phyloP scores from a whole-genome alignment of 2,113 vertebrate species.

The Atherinomorus stipes region DNA sequence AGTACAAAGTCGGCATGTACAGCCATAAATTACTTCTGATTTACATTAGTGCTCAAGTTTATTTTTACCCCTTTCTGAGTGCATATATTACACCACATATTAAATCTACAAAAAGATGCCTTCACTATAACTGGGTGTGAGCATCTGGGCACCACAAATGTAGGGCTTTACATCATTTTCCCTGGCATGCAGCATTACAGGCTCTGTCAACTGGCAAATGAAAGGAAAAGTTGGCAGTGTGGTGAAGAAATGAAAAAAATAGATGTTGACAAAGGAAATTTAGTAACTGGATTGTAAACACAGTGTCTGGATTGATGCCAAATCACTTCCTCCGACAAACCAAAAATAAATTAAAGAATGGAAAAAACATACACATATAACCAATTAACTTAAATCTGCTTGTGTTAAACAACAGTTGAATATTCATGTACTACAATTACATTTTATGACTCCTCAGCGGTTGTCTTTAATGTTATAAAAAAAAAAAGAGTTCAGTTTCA shows the following conservation, averaged over 20 bases:
- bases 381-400: slow-evolving; percentile 2
- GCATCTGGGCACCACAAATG: slow-evolving; percentile 60
- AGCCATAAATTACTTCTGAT: slow-evolving; percentile 28
- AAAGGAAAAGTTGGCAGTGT: slow-evolving; percentile 65
- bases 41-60: slow-evolving; percentile 36
- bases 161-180: slow-evolving; percentile 76
- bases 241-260: slow-evolving; percentile 30
- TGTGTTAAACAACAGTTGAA: background rate
- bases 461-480: slow-evolving; percentile 13
- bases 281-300: slow-evolving; percentile 28
- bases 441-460: slow-evolving; percentile 3
- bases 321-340: slow-evolving; percentile 18
- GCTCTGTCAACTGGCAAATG: slow-evolving; percentile 57
- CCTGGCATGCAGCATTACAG: slow-evolving; percentile 54
- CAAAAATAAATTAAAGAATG: slow-evolving; percentile 11
- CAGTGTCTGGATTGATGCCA: slow-evolving; percentile 26
- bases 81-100: slow-evolving; percentile 36
- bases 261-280: slow-evolving; percentile 41
- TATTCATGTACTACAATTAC: background rate
- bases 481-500: slow-evolving; percentile 18
- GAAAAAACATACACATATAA: background rate
- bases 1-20: slow-evolving; percentile 1
- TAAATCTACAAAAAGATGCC: slow-evolving; percentile 33
- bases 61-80: slow-evolving; percentile 12
- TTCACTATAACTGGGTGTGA: slow-evolving; percentile 60